Conservation (phyloP, 2,797 vertebrate species). For the Urocyon cinereoargenteus region DNA sequence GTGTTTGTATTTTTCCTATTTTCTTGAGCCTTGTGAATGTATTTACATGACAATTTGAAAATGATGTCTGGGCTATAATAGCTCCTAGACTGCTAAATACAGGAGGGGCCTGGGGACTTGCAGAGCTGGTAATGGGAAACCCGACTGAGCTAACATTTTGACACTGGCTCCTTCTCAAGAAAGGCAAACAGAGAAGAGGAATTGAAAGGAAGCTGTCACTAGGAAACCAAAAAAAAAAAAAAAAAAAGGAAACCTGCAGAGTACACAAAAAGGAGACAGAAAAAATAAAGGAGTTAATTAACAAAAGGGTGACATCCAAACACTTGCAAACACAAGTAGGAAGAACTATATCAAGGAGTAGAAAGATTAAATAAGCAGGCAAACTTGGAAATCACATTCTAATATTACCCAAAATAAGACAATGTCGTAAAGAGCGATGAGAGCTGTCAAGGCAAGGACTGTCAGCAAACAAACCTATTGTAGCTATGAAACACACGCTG, state of each 20-base stretch:
- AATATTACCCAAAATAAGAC: slow-evolving; percentile 14
- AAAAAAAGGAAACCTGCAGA: slow-evolving; percentile 32
- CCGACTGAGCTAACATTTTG: slow-evolving; percentile 84
- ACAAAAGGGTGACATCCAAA: slow-evolving; percentile 63
- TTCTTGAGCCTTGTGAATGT: slow-evolving; percentile 85
- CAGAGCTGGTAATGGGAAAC: slow-evolving; percentile 85
- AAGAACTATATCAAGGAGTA: slow-evolving; percentile 42
- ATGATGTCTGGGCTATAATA: slow-evolving; percentile 84
- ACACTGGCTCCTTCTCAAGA: slow-evolving; percentile 81
- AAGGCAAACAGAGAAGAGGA: slow-evolving; percentile 81
- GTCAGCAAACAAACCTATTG: neutral
- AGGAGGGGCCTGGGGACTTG: slow-evolving; percentile 84
- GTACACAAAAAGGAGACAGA: slow-evolving; percentile 35
- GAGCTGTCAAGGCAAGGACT: neutral
- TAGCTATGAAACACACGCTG: neutral
- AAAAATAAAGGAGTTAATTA: slow-evolving; percentile 76
- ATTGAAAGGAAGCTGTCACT: slow-evolving; percentile 80
- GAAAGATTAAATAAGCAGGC: slow-evolving; percentile 40
- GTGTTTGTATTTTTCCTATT: slow-evolving; percentile 80
- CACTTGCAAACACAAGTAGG: slow-evolving; percentile 45
- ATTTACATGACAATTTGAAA: slow-evolving; percentile 90
- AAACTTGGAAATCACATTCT: neutral
- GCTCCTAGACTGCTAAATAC: slow-evolving; percentile 84
- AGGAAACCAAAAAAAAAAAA: slow-evolving; percentile 29
- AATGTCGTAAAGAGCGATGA: neutral